Evolutionary conservation across 2,888 invertebrate species (phyloP), one percentile per base, ranked within the genome.

Genomic region (Pristionchus fissidentatus): DNA sequence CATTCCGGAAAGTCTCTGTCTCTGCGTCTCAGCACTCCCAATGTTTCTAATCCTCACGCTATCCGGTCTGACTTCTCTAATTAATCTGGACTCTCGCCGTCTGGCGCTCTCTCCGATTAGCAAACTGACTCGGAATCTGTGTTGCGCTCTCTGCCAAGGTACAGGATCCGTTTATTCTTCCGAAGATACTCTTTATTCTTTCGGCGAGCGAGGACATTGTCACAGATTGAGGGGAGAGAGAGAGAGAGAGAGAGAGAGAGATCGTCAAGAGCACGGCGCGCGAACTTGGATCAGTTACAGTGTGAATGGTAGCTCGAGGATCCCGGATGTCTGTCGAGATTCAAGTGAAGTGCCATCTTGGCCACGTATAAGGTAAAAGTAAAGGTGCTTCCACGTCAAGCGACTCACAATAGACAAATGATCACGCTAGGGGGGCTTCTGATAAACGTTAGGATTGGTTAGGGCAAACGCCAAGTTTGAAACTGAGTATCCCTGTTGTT

Each of bases 61-160:
- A 77, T 77, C 75, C 75, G 75, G 75, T 77, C 46, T 75, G 46
- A 8, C 62, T 41, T 77, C 75, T 77, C 19, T 26, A 77, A 77
- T 77, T 77, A 77, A 49, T 32, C 32, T 49, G 75, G 49, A 49
- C 75, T 77, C 75, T 77, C 3, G 35, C 8, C 49, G 49, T 77
- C 75, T 29, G 73, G 8, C 32, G 1, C 49, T 49, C 75, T 77
- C 75, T 8, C 19, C 38, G 70, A 70, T 70, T n/a, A 70, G 38
- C 22, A 13, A 4, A 35, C 70, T 38, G 38, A 15, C 70, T 70
- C 35, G 3, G 3, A 3, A 22, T 38, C 38, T 13, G 26, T 60
- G 10, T 49, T 32, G 22, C 49, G n/a, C 32, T 8, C 49, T 46
- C 75, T 77, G 49, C 32, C 32, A 13, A 29, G 1, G 8, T 32